phyloP scores from a whole-genome alignment of 1,140 invertebrate genomes.

The Trichomalopsis sarcophagae region DNA sequence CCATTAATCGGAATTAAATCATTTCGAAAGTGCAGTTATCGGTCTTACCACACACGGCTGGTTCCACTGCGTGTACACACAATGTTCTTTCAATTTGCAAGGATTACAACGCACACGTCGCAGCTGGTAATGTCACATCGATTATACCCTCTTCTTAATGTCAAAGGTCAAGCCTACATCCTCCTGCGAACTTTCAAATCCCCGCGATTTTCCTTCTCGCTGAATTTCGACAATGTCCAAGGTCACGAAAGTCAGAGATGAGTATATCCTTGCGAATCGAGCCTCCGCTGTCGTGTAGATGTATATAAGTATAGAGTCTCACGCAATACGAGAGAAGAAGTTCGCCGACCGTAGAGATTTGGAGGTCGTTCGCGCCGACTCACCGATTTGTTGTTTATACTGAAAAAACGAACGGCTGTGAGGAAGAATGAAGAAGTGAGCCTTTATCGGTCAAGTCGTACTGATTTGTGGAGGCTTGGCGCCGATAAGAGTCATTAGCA shows the following conservation, averaged over 20 bases:
- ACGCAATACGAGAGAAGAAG: not conserved
- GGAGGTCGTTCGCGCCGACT: conserved; percentile 9
- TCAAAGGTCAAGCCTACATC: not conserved
- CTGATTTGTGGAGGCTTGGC: not conserved
- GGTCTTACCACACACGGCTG: too few species aligned
- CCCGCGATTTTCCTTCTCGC: not conserved
- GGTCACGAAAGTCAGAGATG: not conserved
- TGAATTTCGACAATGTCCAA: not conserved
- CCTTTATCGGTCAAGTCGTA: not conserved
- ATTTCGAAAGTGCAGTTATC: not conserved
- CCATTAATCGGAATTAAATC: not conserved
- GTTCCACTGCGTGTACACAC: too few species aligned
- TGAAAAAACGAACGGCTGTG: not conserved
- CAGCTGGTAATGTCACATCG: too few species aligned
- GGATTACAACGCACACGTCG: too few species aligned
- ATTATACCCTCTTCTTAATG: not conserved
- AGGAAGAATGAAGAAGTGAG: not conserved
- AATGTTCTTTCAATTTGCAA: not conserved
- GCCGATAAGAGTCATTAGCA: not conserved
- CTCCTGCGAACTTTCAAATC: not conserved
- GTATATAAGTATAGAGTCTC: too few species aligned
- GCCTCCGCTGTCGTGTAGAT: not conserved
- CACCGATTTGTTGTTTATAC: conserved; percentile 21
- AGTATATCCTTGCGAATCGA: not conserved
- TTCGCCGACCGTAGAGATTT: conserved; percentile 28